These are phyloP conservation scores for Xestia xanthographa DNA, from an alignment of 2,888 invertebrate genomes.

Conservation along the genomic window DNA sequence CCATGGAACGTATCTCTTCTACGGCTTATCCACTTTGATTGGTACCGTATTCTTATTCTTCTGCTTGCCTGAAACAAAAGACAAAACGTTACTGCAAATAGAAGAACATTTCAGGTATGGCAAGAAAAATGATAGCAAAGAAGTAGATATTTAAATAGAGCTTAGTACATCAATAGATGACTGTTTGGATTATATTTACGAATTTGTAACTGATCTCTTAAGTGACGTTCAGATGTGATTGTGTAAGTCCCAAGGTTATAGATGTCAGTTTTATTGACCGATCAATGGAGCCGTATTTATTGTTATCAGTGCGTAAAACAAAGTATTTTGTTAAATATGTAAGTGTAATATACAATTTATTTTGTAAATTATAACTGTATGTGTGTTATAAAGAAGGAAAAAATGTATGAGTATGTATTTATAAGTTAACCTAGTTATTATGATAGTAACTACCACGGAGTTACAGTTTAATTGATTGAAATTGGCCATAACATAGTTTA, in stretches of 20 bases:
- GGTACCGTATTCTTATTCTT: conserved; percentile 91
- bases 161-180: conserved; percentile 9
- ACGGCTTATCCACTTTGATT: conserved; percentile 90
- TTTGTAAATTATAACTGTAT: conserved; percentile 32
- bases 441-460: not conserved
- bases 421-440: conserved; percentile 68
- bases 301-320: conserved; percentile 40
- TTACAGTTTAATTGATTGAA: conserved; percentile 46
- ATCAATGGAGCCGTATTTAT: conserved; percentile 39
- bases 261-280: conserved; percentile 22
- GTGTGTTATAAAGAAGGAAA: not conserved
- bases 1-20: conserved; percentile 91
- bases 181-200: conserved; percentile 11
- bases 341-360: conserved; percentile 29
- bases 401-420: conserved; percentile 33
- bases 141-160: conserved; percentile 55
- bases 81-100: conserved; percentile 92
- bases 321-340: conserved; percentile 50
- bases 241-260: conserved; percentile 29
- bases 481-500: conserved; percentile 46
- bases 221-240: conserved; percentile 28
- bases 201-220: conserved; percentile 55
- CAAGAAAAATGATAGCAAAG: conserved; percentile 73
- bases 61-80: conserved; percentile 92
- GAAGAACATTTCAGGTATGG: conserved; percentile 90